A percentile compares a stretch with the other conserved stretches of the same genome.
phyloP scores from a whole-genome alignment of 2,113 vertebrate genomes.

The Hymenochirus boettgeri region DNA sequence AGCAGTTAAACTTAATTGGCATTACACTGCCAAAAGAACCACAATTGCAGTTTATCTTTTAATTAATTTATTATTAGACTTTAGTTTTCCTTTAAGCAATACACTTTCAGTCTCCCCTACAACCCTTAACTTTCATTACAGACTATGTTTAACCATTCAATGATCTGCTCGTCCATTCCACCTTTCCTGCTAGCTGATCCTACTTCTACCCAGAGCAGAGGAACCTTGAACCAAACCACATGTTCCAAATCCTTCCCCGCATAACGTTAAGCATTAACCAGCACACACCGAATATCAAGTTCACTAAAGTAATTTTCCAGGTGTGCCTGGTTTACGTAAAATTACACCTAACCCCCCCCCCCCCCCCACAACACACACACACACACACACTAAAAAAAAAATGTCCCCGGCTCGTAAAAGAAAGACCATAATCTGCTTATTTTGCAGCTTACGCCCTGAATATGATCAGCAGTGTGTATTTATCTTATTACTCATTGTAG shows the following conservation, averaged over 20 bases:
- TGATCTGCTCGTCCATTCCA: slow-evolving; percentile 54
- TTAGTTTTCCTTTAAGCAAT: too few relatives aligned
- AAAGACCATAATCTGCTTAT: slow-evolving; percentile 1
- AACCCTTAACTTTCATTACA: too few relatives aligned
- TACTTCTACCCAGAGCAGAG: slow-evolving; percentile 51
- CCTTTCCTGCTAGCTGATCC: slow-evolving; percentile 52
- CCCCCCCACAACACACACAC: too few relatives aligned
- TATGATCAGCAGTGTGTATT: slow-evolving; percentile 1
- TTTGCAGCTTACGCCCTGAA: not conserved
- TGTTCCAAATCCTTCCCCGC: slow-evolving; percentile 49
- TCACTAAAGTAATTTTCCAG: slow-evolving; percentile 53
- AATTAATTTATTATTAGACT: too few relatives aligned
- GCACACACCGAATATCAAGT: slow-evolving; percentile 53
- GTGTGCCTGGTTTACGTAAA: slow-evolving; percentile 48
- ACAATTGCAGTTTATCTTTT: too few relatives aligned
- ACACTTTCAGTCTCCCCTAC: too few relatives aligned
- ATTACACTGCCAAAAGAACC: too few relatives aligned
- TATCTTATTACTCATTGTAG: slow-evolving; percentile 3
- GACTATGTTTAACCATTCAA: slow-evolving; percentile 45
- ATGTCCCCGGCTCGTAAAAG: too few relatives aligned
- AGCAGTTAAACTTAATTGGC: too few relatives aligned
- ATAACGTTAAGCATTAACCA: slow-evolving; percentile 51
- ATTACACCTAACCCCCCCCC: too few relatives aligned
- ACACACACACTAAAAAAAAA: too few relatives aligned
- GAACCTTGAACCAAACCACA: slow-evolving; percentile 56